Conservation (phyloP, 2,888 invertebrate species). For the Troides oblongomaculatus region DNA sequence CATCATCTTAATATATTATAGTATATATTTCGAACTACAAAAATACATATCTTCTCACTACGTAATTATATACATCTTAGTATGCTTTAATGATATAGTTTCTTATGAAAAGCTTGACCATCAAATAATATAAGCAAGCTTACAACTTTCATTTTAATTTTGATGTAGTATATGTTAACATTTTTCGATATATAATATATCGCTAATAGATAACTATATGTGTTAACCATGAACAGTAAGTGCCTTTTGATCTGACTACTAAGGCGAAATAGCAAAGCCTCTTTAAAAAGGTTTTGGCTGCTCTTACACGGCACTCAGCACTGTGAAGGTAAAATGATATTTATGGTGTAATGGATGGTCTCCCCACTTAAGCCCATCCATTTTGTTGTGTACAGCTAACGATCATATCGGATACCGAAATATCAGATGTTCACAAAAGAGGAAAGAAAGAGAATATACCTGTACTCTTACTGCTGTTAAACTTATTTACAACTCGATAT, state of each 20-base stretch:
- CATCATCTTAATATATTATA: no score
- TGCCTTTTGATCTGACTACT: not conserved
- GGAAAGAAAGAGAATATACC: not conserved
- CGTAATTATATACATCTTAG: no score
- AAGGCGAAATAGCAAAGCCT: not conserved
- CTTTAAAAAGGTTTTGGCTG: not conserved
- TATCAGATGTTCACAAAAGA: not conserved
- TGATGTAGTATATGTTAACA: no score
- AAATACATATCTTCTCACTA: no score
- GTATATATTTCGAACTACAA: no score
- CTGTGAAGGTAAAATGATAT: not conserved
- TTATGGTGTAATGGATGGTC: not conserved
- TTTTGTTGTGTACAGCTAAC: not conserved
- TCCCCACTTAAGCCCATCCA: not conserved
- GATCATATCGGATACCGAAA: not conserved
- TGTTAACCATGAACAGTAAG: not conserved
- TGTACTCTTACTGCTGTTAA: not conserved
- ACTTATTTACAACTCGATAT: constrained; percentile 15
- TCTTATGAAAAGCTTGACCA: no score
- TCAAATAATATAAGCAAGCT: no score
- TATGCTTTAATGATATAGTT: no score
- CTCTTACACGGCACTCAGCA: not conserved
- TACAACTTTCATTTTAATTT: no score
- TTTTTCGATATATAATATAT: no score
- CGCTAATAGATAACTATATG: no score